A percentile compares a stretch with the other conserved stretches of the same genome.
phyloP scores from a whole-genome alignment of 1,140 invertebrate species.

The Oncopodura yosiiana region DNA sequence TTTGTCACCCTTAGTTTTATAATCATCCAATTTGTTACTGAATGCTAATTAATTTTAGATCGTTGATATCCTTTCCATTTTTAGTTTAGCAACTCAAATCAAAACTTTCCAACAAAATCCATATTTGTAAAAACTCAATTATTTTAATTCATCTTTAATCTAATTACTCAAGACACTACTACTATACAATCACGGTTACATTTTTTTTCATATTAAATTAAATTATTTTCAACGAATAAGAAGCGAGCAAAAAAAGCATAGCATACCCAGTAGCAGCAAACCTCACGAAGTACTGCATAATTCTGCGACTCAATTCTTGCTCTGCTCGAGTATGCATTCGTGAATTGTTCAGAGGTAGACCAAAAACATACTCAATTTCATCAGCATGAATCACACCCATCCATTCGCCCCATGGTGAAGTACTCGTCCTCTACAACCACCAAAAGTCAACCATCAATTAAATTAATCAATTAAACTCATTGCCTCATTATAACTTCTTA shows the following conservation, averaged over 20 bases:
- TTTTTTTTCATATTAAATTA: no score
- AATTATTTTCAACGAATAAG: neutral
- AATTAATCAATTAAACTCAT: neutral
- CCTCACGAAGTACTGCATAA: slow-evolving; percentile 74
- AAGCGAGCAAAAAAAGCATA: neutral
- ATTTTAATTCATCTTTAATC: no score
- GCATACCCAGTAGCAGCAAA: slow-evolving; percentile 78
- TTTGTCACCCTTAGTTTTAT: no score
- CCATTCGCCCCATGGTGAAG: slow-evolving; percentile 87
- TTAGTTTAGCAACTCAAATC: no score
- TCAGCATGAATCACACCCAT: slow-evolving; percentile 96
- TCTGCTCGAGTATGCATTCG: slow-evolving; percentile 49
- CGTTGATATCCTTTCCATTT: no score
- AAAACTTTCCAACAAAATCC: no score
- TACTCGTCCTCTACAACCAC: slow-evolving; percentile 77
- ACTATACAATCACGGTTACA: neutral
- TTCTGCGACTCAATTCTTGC: slow-evolving; percentile 67
- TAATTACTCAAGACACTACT: no score
- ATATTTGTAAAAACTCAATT: no score
- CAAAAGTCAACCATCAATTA: slow-evolving; percentile 39
- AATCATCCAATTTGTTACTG: no score
- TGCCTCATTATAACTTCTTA: neutral
- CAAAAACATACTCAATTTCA: slow-evolving; percentile 93
- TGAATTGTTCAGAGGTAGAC: slow-evolving; percentile 75
- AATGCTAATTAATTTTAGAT: no score